Evolutionary conservation across 2,113 vertebrate genomes (phyloP).

Genomic region (Halcyon senegalensis): DNA sequence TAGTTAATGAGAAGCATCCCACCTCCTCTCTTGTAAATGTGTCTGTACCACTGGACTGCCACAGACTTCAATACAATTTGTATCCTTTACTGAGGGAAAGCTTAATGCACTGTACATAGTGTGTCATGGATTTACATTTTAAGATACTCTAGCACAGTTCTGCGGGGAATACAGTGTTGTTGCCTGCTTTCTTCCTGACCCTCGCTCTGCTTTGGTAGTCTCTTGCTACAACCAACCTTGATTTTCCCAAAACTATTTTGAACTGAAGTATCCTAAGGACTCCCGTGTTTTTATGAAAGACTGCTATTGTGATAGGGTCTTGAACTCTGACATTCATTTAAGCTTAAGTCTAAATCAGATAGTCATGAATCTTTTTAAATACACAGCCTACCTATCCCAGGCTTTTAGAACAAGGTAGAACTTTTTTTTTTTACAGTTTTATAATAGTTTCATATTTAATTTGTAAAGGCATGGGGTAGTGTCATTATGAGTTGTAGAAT

Average conservation of each 20-base stretch:
- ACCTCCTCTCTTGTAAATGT: background rate
- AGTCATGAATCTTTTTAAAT: background rate
- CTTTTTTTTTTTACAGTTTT: background rate
- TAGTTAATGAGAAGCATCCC: background rate
- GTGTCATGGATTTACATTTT: background rate
- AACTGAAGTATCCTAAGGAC: background rate
- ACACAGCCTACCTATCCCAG: background rate
- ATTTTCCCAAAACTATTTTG: background rate
- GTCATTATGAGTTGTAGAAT: background rate
- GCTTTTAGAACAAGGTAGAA: background rate
- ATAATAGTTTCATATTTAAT: background rate
- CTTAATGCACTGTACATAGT: background rate
- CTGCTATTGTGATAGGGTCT: background rate
- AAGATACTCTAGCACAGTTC: background rate
- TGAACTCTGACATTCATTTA: background rate
- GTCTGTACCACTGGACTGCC: background rate
- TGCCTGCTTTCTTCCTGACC: background rate
- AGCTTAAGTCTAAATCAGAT: background rate
- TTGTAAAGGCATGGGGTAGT: background rate
- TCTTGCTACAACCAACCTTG: background rate
- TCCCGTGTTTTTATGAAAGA: rapidly evolving
- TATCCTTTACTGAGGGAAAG: background rate
- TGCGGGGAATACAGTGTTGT: background rate
- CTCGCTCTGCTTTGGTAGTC: background rate
- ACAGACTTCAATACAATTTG: background rate